Base-by-base conservation (phyloP, 2,797 vertebrate species). In the Thripadectes ignobilis region DNA sequence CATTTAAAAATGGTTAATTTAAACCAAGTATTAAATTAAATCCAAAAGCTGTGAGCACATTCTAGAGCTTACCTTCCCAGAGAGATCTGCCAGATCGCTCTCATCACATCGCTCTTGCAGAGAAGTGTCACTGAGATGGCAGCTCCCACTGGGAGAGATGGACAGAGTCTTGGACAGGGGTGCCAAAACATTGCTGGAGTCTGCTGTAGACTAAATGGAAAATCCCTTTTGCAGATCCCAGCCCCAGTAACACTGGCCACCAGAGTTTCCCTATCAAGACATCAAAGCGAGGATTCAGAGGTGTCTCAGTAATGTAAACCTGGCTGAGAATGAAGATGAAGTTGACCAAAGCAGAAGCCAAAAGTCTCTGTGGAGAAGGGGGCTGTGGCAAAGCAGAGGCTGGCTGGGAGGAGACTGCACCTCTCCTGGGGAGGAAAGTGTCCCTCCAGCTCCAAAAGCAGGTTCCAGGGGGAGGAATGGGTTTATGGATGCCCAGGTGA, bases 1-100 rank as follows among this genome's bases (percentile, higher is more conserved):
- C 88, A 61, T 93, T 97, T 96, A 88, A 95, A 96, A 93, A 94
- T 92, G 95, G 96, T 95, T 96, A 92, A 96, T 95, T 96, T 96
- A 91, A 96, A 96, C 94, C 88, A 54, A 90, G 69, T 90, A 92
- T 86, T 90, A 96, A 94, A 94, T 97, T 78, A 86, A 94, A 97
- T 92, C 95, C 96, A 96, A 95, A 93, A 96, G 95, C 92, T 95
- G 82, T 41, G 95, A 91, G 92, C 78, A 38, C 87, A 91, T 94
- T 96, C 51, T 71, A 72, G 87, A 91, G 92, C 95, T 95, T 96
- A 93, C 96, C 94, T 96, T 95, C 92, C 79, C 85, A 78, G 96
- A 82, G 83, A 91, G 89, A 92, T 95, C 73, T 95, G 95, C 95
- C 96, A 96, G 96, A 95, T 92, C 8, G 57, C 94, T 93, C 95